phyloP scores from a whole-genome alignment of 2,888 invertebrate species.

The Dastarcus helophoroides region DNA sequence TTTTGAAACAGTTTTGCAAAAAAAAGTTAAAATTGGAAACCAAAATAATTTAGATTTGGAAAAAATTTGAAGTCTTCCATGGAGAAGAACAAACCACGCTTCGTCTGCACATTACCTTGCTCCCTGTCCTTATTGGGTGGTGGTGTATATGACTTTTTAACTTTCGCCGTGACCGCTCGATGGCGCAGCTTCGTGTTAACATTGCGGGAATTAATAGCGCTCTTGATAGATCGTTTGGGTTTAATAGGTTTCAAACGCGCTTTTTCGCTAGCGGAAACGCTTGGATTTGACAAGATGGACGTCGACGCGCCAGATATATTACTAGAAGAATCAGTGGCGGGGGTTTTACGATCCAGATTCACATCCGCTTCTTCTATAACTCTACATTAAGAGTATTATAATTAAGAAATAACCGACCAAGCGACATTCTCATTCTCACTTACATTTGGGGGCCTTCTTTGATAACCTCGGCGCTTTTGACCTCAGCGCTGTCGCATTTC shows the following conservation, averaged over 20 bases:
- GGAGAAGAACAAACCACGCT: neutral
- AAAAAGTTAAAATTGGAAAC: no score
- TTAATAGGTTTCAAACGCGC: constrained; percentile 40
- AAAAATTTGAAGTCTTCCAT: neutral
- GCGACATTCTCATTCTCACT: no score
- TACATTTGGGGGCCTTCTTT: no score
- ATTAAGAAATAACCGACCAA: no score
- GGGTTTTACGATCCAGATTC: no score
- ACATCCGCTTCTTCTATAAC: no score
- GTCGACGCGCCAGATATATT: constrained; percentile 8
- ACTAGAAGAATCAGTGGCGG: constrained; percentile 9
- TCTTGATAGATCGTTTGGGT: no score
- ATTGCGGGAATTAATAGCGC: no score
- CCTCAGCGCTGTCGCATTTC: constrained; percentile 4
- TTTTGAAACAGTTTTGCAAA: no score
- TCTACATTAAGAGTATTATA: no score
- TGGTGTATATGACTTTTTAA: constrained; percentile 46
- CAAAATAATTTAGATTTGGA: neutral
- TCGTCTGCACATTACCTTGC: constrained; percentile 50
- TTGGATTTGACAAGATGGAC: constrained; percentile 8
- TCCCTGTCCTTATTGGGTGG: constrained; percentile 54
- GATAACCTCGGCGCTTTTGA: no score
- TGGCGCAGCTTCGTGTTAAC: constrained; percentile 24
- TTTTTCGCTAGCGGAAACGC: constrained; percentile 36
- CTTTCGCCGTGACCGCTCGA: constrained; percentile 53